phyloP scores from a whole-genome alignment of 2,797 vertebrate genomes.

The Toxotes lorentzi region DNA sequence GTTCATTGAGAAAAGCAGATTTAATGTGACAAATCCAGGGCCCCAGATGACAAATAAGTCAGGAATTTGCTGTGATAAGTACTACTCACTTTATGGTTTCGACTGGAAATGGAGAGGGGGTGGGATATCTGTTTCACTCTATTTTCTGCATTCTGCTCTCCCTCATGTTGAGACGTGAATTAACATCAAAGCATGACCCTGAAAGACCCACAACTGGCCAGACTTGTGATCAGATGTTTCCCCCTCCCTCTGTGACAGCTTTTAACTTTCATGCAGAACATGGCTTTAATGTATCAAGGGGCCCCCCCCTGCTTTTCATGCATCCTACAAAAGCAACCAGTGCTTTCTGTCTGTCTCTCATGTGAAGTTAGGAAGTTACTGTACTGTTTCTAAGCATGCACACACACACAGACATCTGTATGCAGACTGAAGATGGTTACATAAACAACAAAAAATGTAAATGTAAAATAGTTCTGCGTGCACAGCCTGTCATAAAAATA shows the following conservation, averaged over 20 bases:
- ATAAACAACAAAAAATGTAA: slow-evolving; percentile 65
- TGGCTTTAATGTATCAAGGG: slow-evolving; percentile 24
- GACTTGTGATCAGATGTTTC: not conserved
- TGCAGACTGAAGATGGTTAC: slow-evolving; percentile 52
- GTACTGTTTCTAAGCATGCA: slow-evolving; percentile 8
- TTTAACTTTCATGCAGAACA: slow-evolving; percentile 30
- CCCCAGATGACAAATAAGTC: slow-evolving; percentile 77
- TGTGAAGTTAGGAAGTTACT: slow-evolving; percentile 31
- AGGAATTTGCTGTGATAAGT: slow-evolving; percentile 68
- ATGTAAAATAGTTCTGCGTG: slow-evolving; percentile 48
- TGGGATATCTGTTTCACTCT: slow-evolving; percentile 39
- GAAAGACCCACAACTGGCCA: slow-evolving; percentile 32
- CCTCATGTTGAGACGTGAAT: slow-evolving; percentile 22
- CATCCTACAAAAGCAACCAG: slow-evolving; percentile 39
- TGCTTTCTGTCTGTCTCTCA: slow-evolving; percentile 16
- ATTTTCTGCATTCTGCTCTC: slow-evolving; percentile 33
- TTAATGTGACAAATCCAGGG: slow-evolving; percentile 74
- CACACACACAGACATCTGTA: slow-evolving; percentile 18
- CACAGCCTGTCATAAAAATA: slow-evolving; percentile 65
- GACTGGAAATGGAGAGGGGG: slow-evolving; percentile 25
- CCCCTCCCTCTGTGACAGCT: not conserved
- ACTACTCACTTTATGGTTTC: slow-evolving; percentile 55
- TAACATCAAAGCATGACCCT: slow-evolving; percentile 47
- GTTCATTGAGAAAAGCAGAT: slow-evolving; percentile 79
- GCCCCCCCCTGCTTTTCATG: not conserved